These are phyloP conservation scores for Poeciliopsis retropinna DNA, from an alignment of 2,113 vertebrate species.

Conservation along the genomic window DNA sequence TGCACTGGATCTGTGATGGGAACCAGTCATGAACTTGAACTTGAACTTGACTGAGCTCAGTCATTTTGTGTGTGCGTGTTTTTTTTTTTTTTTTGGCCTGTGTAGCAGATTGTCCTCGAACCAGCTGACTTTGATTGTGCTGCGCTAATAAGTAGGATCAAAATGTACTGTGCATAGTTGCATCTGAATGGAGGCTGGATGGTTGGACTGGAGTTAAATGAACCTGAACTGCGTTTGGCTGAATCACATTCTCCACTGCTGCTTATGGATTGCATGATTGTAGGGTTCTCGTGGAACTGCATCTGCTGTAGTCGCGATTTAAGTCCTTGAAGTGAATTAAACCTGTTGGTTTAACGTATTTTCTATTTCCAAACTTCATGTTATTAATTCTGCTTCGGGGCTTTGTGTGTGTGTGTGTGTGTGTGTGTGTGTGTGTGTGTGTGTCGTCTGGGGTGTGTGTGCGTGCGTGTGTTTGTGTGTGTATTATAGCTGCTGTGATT, in stretches of 20 bases:
- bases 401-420: too few species aligned
- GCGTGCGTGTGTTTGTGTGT: neutral
- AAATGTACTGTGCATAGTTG: neutral
- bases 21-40: conserved; percentile 80
- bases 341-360: neutral
- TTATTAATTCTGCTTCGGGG: neutral
- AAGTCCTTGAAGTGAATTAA: neutral
- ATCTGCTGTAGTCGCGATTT: neutral
- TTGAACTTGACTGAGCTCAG: conserved; percentile 47
- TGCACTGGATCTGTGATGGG: neutral
- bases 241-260: neutral
- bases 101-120: neutral
- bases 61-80: neutral
- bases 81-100: neutral
- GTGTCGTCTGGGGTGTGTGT: too few species aligned
- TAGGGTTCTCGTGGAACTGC: neutral
- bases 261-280: neutral
- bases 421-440: too few species aligned
- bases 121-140: neutral
- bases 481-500: neutral
- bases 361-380: neutral
- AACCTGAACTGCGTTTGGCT: neutral
- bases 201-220: neutral
- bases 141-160: neutral
- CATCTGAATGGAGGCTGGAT: neutral